These are phyloP conservation scores for Drosophila mulleri DNA, from an alignment of 2,888 invertebrate species.

Conservation along the genomic window DNA sequence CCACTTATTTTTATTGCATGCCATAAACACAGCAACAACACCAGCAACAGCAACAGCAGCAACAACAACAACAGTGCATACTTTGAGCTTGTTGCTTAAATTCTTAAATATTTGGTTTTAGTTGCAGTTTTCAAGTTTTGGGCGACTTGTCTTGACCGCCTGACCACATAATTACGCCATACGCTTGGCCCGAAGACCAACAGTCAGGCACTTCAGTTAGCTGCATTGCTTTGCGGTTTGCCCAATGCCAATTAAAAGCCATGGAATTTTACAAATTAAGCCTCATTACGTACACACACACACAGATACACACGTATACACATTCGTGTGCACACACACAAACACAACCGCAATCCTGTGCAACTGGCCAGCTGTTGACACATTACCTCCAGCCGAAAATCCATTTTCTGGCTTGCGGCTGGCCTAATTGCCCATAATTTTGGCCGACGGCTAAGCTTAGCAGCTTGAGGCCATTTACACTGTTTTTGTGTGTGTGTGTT, in stretches of 20 bases:
- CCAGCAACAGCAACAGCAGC: constrained; percentile 6
- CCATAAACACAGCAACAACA: constrained; percentile 49
- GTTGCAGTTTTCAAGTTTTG: constrained; percentile 18
- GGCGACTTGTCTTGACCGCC: constrained; percentile 45
- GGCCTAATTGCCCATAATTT: constrained; percentile 74
- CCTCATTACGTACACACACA: constrained; percentile 64
- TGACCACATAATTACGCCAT: constrained; percentile 74
- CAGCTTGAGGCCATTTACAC: constrained; percentile 13
- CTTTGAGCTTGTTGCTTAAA: constrained; percentile 25
- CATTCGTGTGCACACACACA: constrained; percentile 15
- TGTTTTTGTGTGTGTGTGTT: constrained; percentile 8
- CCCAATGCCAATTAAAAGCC: constrained; percentile 75
- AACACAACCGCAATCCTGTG: constrained; percentile 63
- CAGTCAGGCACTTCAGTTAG: constrained; percentile 29
- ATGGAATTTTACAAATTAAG: constrained; percentile 77
- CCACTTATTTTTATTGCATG: constrained; percentile 69
- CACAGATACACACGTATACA: constrained; percentile 3
- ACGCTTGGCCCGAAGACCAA: constrained; percentile 52
- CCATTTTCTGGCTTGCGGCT: constrained; percentile 69
- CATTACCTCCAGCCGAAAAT: constrained; percentile 65
- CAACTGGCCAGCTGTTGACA: constrained; percentile 67
- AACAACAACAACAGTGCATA: constrained; percentile 19
- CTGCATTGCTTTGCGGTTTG: constrained; percentile 64
- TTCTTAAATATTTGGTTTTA: constrained; percentile 26
- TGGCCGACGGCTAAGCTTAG: constrained; percentile 32